Percentiles rank a stretch among this genome's conserved stretches.
phyloP scores from a whole-genome alignment of 2,113 vertebrate species.

The Gracilinanus agilis region DNA sequence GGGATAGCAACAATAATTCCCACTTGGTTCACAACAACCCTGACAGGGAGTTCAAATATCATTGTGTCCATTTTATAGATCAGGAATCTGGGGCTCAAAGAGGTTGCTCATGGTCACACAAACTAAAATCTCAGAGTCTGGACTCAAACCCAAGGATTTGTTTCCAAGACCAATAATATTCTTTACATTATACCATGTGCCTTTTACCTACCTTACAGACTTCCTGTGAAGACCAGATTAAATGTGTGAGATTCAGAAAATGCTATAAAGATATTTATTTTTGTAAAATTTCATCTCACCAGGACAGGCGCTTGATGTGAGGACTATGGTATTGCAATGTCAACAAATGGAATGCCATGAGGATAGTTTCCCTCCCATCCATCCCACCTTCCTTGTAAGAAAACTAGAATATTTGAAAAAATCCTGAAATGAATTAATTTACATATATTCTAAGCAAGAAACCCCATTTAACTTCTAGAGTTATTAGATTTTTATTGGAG shows the following conservation, averaged over 20 bases:
- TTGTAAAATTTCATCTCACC: not conserved
- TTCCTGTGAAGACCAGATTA: not conserved
- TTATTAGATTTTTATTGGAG: not conserved
- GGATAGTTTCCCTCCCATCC: not conserved
- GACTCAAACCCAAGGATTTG: not conserved
- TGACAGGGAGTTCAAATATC: not conserved
- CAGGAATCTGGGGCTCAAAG: not conserved
- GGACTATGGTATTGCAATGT: not conserved
- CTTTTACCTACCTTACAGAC: not conserved
- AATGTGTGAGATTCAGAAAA: not conserved
- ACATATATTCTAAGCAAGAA: not conserved
- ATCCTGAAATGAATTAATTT: slow-evolving; percentile 13
- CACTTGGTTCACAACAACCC: not conserved
- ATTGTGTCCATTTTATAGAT: not conserved
- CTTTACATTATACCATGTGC: not conserved
- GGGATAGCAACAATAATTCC: not conserved
- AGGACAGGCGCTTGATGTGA: not conserved
- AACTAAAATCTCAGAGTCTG: not conserved
- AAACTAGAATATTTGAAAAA: slow-evolving; percentile 36
- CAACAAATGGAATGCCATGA: not conserved
- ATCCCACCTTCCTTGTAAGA: not conserved
- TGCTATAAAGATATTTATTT: not conserved
- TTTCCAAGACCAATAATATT: not conserved
- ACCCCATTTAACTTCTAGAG: not conserved
- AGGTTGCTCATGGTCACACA: not conserved